Base-by-base conservation (phyloP, 1,140 invertebrate species). In the Drosophila santomea region DNA sequence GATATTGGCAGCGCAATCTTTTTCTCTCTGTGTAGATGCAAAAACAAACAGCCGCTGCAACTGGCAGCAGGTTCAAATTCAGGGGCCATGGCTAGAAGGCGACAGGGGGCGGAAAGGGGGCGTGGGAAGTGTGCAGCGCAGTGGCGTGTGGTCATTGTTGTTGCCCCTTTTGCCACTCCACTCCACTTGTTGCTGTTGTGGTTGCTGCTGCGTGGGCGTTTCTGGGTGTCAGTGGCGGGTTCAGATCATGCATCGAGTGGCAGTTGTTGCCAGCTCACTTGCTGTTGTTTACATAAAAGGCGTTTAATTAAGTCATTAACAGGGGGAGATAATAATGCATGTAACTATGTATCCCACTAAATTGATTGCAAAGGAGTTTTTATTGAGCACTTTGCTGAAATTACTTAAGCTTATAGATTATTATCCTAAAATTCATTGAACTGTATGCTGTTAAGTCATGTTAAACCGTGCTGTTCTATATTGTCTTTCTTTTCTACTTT, bases 241-340 rank as follows among this genome's bases (percentile, higher is more conserved):
- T 56, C 59, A 78, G 81, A 74, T 80, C 81, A 85, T 85, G 81
- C 74, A 74, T 73, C 74, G 50, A 44, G 43, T 43, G n/a, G 41
- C 15, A 64, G 71, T 60, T 55, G 63, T 63, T 55, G 52, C 58
- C 52, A 20, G 17, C 38, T 41, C 64, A 74, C 43, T 50, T 60
- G 69, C 48, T 47, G 54, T 57, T 75, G 62, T 79, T 83, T 76
- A 80, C 77, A 77, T 74, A 73, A 76, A 67, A 72, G 80, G 50
- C 72, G 60, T 71, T 89, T 83, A 88, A 88, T 89, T 88, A 89
- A 88, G 83, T 72, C 78, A 88, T 88, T 86, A 86, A 86, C 83
- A 72, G 47, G 52, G 47, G 50, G 59, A 62, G 71, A 71, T 67
- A 73, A 62, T 74, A 60, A 45, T 28, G 45, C 38, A 28, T 59